These are phyloP conservation scores for Sciurus vulgaris DNA, from an alignment of 2,797 vertebrate species.

Conservation along the genomic window DNA sequence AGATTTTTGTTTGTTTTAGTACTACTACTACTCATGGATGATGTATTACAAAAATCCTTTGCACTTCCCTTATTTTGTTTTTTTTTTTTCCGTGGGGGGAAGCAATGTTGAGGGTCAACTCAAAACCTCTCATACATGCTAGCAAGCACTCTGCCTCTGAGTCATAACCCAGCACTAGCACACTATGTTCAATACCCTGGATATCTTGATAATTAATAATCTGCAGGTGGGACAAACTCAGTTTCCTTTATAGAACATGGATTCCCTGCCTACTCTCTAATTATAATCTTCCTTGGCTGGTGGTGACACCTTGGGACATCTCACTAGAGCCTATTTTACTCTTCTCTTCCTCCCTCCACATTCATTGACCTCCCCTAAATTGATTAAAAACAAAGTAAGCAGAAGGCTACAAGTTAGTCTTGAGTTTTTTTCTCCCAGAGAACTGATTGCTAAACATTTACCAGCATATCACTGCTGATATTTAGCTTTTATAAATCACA, in stretches of 20 bases:
- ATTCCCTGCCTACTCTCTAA: not conserved
- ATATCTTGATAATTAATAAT: not conserved
- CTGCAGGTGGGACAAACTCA: not conserved
- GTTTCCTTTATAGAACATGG: not conserved
- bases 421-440: conserved; percentile 11
- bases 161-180: not conserved
- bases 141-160: not conserved
- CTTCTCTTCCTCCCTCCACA: not conserved
- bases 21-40: not conserved
- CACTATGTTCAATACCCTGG: not conserved
- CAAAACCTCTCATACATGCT: not conserved
- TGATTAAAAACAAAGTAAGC: not conserved
- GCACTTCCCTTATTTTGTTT: not conserved
- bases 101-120: not conserved
- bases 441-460: not conserved
- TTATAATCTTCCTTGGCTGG: not conserved
- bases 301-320: not conserved
- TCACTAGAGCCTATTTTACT: not conserved
- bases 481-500: not conserved
- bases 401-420: not conserved
- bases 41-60: not conserved
- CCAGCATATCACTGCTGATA: not conserved
- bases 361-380: not conserved
- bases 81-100: no score
- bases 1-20: not conserved